Conservation (phyloP, 2,888 invertebrate species). For the Helleia helle region DNA sequence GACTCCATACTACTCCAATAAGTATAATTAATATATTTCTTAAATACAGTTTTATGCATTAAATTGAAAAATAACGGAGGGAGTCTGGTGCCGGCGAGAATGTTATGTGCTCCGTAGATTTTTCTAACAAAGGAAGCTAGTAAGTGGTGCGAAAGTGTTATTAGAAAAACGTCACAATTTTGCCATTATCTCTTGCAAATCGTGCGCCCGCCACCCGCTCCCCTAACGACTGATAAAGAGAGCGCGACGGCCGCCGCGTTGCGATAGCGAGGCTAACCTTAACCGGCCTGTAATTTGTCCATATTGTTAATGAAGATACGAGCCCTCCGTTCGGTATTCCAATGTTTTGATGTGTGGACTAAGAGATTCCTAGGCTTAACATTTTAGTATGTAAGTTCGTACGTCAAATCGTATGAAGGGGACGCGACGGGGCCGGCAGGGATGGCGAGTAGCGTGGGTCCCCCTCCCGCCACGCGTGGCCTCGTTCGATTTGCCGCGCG, state of each 20-base stretch:
- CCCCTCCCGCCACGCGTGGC: conserved; percentile 44
- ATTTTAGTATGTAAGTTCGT: conserved; percentile 63
- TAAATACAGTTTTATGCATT: neutral
- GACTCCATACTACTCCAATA: conserved; percentile 28
- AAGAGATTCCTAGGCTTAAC: conserved; percentile 70
- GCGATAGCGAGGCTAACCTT: conserved; percentile 41
- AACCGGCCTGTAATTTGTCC: conserved; percentile 64
- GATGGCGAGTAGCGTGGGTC: conserved; percentile 33
- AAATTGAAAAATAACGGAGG: conserved; percentile 7
- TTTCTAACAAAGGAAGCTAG: conserved; percentile 24
- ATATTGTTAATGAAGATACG: conserved; percentile 61
- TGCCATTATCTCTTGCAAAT: conserved; percentile 59
- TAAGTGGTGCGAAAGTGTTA: conserved; percentile 28
- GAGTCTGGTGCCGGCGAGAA: conserved; percentile 21
- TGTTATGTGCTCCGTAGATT: conserved; percentile 17
- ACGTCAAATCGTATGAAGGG: conserved; percentile 58
- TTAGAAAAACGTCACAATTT: conserved; percentile 72
- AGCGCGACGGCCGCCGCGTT: conserved; percentile 51
- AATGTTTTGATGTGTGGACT: conserved; percentile 59
- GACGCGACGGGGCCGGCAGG: conserved; percentile 39
- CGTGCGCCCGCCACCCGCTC: conserved; percentile 46
- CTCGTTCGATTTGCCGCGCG: conserved; percentile 67
- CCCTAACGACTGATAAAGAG: conserved; percentile 58
- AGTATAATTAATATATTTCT: neutral
- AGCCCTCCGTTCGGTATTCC: conserved; percentile 59